Conservation (phyloP, 2,888 invertebrate species). For the Belgica antarctica region DNA sequence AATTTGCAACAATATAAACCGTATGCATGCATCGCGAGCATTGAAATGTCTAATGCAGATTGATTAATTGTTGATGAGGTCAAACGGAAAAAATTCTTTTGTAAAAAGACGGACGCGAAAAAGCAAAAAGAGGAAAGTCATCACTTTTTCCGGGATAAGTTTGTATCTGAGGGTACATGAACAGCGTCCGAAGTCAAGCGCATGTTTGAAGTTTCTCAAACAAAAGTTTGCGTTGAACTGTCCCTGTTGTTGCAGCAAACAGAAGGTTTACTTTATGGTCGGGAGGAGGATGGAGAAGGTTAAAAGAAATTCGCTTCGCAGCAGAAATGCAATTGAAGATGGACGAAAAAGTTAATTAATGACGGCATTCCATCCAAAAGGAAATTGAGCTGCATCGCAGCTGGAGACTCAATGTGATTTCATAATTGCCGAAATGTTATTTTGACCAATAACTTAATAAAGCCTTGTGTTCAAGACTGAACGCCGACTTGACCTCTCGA, state of each 20-base stretch:
- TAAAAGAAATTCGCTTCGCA: not conserved
- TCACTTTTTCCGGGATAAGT: not conserved
- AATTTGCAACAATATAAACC: slow-evolving; percentile 33
- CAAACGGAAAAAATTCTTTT: not conserved
- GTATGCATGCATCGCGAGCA: slow-evolving; percentile 13
- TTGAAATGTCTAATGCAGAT: slow-evolving; percentile 40
- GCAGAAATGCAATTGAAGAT: not conserved
- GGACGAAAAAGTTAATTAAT: not conserved
- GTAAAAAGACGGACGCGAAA: not conserved
- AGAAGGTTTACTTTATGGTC: not conserved
- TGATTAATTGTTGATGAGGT: slow-evolving; percentile 41
- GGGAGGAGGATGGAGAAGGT: not conserved
- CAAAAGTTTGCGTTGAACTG: no score
- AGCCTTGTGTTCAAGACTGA: no score
- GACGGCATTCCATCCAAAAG: not conserved
- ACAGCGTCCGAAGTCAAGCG: no score
- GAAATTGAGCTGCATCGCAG: not conserved
- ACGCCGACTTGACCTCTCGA: no score
- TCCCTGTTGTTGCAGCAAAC: not conserved
- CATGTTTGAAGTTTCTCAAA: no score
- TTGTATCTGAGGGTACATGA: not conserved
- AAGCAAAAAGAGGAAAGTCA: not conserved
- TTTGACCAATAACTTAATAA: no score
- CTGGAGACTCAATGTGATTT: no score
- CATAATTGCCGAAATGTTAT: no score